Conservation (phyloP, 2,888 invertebrate genomes). For the Drosophila ustulata region DNA sequence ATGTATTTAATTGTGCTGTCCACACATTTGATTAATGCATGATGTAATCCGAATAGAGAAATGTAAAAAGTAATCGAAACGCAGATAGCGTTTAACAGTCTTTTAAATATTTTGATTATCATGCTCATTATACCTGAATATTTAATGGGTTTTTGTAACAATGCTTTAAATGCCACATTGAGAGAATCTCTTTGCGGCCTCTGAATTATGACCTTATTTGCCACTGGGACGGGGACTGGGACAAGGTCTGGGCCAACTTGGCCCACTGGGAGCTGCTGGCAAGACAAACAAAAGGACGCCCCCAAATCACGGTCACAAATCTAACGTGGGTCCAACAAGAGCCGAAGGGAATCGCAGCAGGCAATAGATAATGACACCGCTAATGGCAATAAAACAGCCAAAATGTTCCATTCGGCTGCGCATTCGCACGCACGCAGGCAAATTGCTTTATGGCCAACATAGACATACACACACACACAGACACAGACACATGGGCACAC, state of each 20-base stretch:
- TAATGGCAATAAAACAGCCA: slow-evolving; percentile 60
- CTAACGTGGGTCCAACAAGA: slow-evolving; percentile 6
- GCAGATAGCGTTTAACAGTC: background rate
- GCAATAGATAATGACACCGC: slow-evolving; percentile 57
- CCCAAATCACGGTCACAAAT: slow-evolving; percentile 36
- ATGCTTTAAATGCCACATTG: slow-evolving; percentile 7
- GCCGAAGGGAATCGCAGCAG: slow-evolving; percentile 5
- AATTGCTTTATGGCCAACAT: slow-evolving; percentile 47
- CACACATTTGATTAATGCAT: slow-evolving; percentile 13
- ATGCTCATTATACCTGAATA: slow-evolving; percentile 2
- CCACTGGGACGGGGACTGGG: background rate
- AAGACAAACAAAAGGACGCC: slow-evolving; percentile 15
- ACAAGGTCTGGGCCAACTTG: too few species aligned
- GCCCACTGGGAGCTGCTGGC: background rate
- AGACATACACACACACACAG: slow-evolving; percentile 25
- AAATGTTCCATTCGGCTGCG: slow-evolving; percentile 22
- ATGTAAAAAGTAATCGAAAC: background rate
- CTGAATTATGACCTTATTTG: slow-evolving; percentile 9
- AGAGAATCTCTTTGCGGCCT: slow-evolving; percentile 3
- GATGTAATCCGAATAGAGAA: slow-evolving; percentile 16
- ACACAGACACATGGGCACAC: slow-evolving; percentile 6
- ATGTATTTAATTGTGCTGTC: slow-evolving; percentile 8
- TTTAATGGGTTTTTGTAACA: slow-evolving; percentile 10
- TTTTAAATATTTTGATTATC: slow-evolving; percentile 5
- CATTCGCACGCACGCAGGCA: slow-evolving; percentile 51